These are phyloP conservation scores for Allacma fusca DNA, from an alignment of 2,888 invertebrate species.

Conservation along the genomic window DNA sequence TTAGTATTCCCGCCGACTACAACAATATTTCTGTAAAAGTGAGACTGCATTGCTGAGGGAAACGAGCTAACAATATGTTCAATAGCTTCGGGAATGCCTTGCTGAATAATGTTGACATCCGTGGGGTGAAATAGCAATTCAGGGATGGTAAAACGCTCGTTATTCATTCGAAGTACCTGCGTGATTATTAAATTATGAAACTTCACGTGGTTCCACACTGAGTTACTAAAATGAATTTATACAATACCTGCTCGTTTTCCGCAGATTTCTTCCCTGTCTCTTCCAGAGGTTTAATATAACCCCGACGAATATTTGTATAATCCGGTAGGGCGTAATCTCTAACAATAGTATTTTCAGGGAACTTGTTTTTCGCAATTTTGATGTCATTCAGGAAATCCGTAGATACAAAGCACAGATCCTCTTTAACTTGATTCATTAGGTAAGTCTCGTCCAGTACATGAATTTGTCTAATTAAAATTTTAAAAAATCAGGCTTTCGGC, in stretches of 20 bases:
- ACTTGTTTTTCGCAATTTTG: constrained; percentile 71
- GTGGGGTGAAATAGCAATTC: constrained; percentile 94
- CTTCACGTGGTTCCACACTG: no score
- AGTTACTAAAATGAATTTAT: no score
- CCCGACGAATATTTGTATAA: constrained; percentile 86
- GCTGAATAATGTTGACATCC: constrained; percentile 88
- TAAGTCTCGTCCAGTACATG: constrained; percentile 99
- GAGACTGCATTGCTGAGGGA: constrained; percentile 77
- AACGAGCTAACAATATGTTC: constrained; percentile 78
- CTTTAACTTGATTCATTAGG: constrained; percentile 98
- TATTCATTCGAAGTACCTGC: constrained; percentile 85
- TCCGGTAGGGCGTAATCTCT: constrained; percentile 96
- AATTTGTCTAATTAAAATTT: constrained; percentile 71
- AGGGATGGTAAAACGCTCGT: constrained; percentile 93
- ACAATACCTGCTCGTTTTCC: constrained; percentile 66
- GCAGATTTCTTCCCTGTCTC: constrained; percentile 64
- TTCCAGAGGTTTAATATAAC: constrained; percentile 71
- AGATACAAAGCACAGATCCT: constrained; percentile 94
- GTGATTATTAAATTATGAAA: no score
- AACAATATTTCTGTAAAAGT: constrained; percentile 82
- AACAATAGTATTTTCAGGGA: constrained; percentile 73
- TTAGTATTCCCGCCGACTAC: constrained; percentile 82
- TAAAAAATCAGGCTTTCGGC: no score
- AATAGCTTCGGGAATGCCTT: constrained; percentile 92
- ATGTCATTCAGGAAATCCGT: constrained; percentile 83